phyloP scores from a whole-genome alignment of 2,113 vertebrate genomes.

The Eretmodus cyanostictus region DNA sequence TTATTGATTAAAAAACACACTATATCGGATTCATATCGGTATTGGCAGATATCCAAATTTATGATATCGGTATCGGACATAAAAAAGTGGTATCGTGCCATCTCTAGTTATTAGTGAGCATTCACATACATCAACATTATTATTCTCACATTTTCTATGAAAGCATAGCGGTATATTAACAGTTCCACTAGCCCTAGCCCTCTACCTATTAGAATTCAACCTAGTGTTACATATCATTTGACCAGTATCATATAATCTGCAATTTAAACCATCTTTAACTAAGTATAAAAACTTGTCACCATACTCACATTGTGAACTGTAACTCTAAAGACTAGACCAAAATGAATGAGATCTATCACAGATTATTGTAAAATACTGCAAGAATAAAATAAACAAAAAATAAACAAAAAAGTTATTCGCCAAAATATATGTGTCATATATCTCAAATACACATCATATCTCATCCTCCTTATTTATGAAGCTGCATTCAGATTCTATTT shows the following conservation, averaged over 20 bases:
- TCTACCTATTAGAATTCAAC: not conserved
- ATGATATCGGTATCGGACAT: too few relatives aligned
- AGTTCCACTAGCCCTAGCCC: not conserved
- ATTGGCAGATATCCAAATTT: too few relatives aligned
- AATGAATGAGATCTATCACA: not conserved
- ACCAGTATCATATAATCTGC: not conserved
- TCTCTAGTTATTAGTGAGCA: not conserved
- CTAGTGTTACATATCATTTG: not conserved
- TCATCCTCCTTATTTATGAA: conserved; percentile 27
- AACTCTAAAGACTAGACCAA: not conserved
- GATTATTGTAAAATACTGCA: not conserved
- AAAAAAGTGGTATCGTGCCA: too few relatives aligned
- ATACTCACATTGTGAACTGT: not conserved
- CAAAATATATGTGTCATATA: not conserved
- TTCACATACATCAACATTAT: not conserved
- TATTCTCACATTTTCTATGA: not conserved
- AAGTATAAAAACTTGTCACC: not conserved
- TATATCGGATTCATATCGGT: too few relatives aligned
- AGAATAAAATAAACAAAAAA: not conserved
- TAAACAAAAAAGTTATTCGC: not conserved
- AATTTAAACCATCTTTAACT: not conserved
- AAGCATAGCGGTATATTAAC: not conserved
- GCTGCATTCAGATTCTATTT: conserved; percentile 2
- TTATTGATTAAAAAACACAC: too few relatives aligned
- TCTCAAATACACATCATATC: not conserved